Percentiles rank a stretch among this genome's conserved stretches.
Conservation (phyloP, 2,888 invertebrate genomes). For the Schizaphis graminum region DNA sequence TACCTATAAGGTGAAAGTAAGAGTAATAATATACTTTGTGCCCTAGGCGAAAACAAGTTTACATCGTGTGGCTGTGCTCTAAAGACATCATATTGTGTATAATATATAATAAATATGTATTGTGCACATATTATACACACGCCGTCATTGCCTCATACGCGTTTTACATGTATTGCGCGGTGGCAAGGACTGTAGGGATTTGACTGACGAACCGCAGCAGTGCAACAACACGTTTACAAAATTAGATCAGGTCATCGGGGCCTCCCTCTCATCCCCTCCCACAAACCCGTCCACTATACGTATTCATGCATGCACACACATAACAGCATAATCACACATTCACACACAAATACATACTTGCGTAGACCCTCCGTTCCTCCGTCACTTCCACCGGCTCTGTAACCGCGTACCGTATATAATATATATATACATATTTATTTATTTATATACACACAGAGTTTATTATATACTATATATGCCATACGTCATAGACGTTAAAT, state of each 20-base stretch:
- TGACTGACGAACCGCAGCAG: slow-evolving; percentile 34
- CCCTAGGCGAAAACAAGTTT: slow-evolving; percentile 11
- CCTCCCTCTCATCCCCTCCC: slow-evolving; percentile 1
- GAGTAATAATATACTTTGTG: neutral
- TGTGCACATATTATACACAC: neutral
- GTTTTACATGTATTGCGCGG: slow-evolving; percentile 16
- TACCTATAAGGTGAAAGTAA: slow-evolving; percentile 9
- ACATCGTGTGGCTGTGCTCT: neutral
- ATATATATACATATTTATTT: neutral
- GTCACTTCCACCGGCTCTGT: neutral
- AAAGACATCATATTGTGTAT: neutral
- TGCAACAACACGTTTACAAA: slow-evolving; percentile 41
- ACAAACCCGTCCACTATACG: neutral
- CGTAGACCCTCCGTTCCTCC: neutral
- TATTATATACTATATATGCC: neutral
- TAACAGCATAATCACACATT: neutral
- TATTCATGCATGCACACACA: neutral
- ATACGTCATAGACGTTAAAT: slow-evolving; percentile 39
- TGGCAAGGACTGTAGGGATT: slow-evolving; percentile 22
- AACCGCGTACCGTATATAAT: neutral
- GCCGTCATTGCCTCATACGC: neutral
- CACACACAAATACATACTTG: neutral
- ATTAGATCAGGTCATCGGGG: slow-evolving; percentile 57
- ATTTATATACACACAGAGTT: neutral
- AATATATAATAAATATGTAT: neutral